Evolutionary conservation across 2,888 invertebrate species (phyloP).

Genomic region (Bombylius major): DNA sequence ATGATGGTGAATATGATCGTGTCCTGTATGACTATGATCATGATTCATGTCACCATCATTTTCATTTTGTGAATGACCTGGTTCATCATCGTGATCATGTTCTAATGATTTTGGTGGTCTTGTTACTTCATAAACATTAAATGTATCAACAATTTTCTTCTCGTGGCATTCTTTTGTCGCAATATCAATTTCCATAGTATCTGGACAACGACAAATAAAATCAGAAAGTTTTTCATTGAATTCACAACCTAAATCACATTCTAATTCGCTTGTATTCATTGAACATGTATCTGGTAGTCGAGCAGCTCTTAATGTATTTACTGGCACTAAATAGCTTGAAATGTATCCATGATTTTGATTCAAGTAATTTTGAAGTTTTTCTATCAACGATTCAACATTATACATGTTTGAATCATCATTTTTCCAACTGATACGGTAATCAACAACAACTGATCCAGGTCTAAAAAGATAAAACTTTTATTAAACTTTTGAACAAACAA

Average conservation of each 20-base stretch:
- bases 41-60: not conserved
- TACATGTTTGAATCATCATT: conserved; percentile 41
- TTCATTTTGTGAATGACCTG: conserved; percentile 4
- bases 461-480: conserved; percentile 33
- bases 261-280: conserved; percentile 42
- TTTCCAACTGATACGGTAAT: conserved; percentile 53
- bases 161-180: conserved; percentile 22
- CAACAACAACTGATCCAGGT: conserved; percentile 51
- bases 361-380: conserved; percentile 41
- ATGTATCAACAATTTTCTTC: conserved; percentile 19
- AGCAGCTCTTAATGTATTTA: conserved; percentile 20
- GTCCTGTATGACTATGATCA: not conserved
- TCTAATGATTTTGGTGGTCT: conserved; percentile 36
- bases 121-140: conserved; percentile 22
- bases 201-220: conserved; percentile 54
- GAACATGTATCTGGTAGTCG: conserved; percentile 51
- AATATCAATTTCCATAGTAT: conserved; percentile 39
- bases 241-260: conserved; percentile 52
- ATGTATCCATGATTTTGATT: conserved; percentile 47
- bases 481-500: not conserved
- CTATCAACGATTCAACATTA: conserved; percentile 37
- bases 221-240: conserved; percentile 50
- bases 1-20: not conserved
- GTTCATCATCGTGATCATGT: conserved; percentile 14
- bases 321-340: conserved; percentile 36